Base-by-base conservation (phyloP, 2,888 invertebrate genomes). In the Cinara cedri region DNA sequence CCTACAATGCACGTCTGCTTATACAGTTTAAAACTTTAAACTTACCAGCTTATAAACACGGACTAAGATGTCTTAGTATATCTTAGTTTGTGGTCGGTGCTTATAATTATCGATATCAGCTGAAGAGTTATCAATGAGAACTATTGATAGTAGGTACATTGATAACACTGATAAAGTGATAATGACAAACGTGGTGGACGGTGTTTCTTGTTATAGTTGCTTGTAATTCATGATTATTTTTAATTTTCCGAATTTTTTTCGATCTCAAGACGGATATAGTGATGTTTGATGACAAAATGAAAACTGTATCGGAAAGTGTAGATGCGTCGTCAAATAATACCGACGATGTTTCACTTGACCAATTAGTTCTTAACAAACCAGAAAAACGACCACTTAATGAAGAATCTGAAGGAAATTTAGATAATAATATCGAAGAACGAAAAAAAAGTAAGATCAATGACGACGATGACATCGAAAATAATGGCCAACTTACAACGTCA, bases 401-500 rank as follows among this genome's bases (percentile, higher is more conserved):
- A 44, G 24, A 44, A n/a, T 44, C 9, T 0, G 54, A 16, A 0
- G 6, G 3, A 34, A 34, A 34, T 34, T 34, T 34, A 34, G 42
- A 74, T 1, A 10, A 3, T 1, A 21, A 24, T 62, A 42, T 51
- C 21, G 13, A 11, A 0, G 42, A 62, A 21, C 34, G 11, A 24
- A 78, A 78, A 51, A 78, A 51, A 54, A 21, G 16, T 49, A 78
- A 78, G 42, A 46, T 42, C 10, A 42, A 55, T 1, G 1, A 65
- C 2, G 34, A 10, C 8, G 34, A 65, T 1, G 1, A 55, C 2
- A 21, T 10, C 8, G 55, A n/a, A 1, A 13, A 49, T 51, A 4
- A 10, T 8, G 42, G 8, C 4, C 10, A 51, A 1, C 6, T 46
- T 1, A 3, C 3, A 14, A 3, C 83, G 65, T 83, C 83, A 1